These are phyloP conservation scores for Branchellion lobata DNA, from an alignment of 2,888 invertebrate species.

Conservation along the genomic window DNA sequence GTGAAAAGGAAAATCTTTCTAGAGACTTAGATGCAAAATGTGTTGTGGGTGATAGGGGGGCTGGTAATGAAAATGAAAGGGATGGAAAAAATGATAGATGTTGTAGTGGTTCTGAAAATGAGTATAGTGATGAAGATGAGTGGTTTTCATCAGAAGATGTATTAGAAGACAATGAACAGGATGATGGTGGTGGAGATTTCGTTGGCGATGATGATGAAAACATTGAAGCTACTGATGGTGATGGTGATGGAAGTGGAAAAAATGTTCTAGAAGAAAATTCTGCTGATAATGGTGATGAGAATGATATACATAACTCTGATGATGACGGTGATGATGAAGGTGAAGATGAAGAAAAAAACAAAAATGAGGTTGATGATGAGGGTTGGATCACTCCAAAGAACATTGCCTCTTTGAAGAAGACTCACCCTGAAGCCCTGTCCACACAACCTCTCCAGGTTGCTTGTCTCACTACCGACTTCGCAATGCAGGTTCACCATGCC, in stretches of 20 bases:
- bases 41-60: neutral
- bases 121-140: constrained; percentile 60
- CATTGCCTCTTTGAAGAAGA: constrained; percentile 71
- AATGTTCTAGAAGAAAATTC: neutral
- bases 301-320: neutral
- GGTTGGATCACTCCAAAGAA: constrained; percentile 87
- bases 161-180: neutral
- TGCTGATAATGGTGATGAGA: neutral
- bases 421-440: constrained; percentile 58
- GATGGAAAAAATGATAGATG: constrained; percentile 53
- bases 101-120: constrained; percentile 49
- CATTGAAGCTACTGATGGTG: constrained; percentile 60
- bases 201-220: constrained; percentile 42
- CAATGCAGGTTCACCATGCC: constrained; percentile 73
- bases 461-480: constrained; percentile 94
- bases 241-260: neutral
- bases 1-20: neutral
- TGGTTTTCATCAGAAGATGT: neutral
- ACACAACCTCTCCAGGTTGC: constrained; percentile 69
- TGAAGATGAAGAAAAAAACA: constrained; percentile 60
- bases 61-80: neutral
- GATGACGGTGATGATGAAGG: constrained; percentile 53
- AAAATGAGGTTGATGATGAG: constrained; percentile 63
- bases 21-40: neutral
- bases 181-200: neutral